A percentile compares a stretch with the other conserved stretches of the same genome.
Conservation (phyloP, 2,888 invertebrate genomes). For the Dione vanillae region DNA sequence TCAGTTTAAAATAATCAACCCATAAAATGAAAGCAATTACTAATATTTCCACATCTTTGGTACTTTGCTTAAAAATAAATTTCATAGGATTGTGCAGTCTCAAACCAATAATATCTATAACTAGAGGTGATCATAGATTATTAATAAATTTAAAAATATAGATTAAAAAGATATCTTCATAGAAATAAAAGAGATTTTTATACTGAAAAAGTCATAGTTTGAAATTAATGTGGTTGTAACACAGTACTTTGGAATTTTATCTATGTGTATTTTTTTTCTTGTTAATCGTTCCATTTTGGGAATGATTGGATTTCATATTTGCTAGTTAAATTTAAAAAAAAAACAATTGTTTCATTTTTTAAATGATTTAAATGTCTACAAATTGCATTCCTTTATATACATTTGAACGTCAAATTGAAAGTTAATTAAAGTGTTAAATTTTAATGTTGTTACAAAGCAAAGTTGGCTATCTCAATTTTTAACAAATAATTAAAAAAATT, state of each 20-base stretch:
- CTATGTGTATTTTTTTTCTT: neutral
- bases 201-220: neutral
- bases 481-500: no score
- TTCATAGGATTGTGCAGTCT: neutral
- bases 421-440: neutral
- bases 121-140: neutral
- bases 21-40: neutral
- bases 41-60: neutral
- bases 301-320: neutral
- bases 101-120: neutral
- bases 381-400: neutral
- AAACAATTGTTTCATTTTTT: neutral
- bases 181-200: neutral
- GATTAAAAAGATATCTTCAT: neutral
- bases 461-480: neutral
- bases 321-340: neutral
- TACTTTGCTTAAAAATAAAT: neutral
- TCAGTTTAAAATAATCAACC: no score
- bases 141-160: neutral
- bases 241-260: constrained; percentile 8
- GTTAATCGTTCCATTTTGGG: neutral
- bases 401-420: neutral
- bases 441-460: neutral
- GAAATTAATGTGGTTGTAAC: constrained; percentile 16
- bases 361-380: neutral